Conservation (phyloP, 2,797 vertebrate species). For the Otolemur crassicaudatus region DNA sequence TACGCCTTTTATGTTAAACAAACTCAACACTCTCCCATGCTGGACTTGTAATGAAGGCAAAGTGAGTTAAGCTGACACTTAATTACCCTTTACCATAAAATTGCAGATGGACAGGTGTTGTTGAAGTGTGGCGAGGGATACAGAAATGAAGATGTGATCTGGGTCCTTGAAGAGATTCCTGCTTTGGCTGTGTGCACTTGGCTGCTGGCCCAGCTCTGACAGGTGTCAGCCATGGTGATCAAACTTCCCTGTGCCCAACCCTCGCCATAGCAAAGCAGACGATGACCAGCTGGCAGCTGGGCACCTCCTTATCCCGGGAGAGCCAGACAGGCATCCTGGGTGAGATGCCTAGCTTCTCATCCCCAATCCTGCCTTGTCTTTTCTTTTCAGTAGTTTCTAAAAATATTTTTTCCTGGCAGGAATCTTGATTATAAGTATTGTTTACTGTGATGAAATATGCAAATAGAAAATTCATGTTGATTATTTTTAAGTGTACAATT, state of each 20-base stretch:
- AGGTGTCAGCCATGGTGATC: background rate
- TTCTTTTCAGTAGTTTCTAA: background rate
- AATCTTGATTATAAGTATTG: background rate
- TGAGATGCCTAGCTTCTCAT: fast-evolving
- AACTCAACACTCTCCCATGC: background rate
- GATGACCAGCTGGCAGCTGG: background rate
- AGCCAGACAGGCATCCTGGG: too few relatives aligned
- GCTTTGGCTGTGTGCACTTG: background rate
- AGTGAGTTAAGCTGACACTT: background rate
- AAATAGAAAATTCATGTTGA: background rate
- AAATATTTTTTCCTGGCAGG: background rate
- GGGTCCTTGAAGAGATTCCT: too few relatives aligned
- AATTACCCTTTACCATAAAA: background rate
- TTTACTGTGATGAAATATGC: background rate
- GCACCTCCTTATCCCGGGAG: background rate
- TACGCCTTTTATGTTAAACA: background rate
- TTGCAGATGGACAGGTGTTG: fast-evolving
- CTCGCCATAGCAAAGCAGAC: background rate
- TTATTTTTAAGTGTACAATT: background rate
- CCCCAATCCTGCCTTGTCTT: too few relatives aligned
- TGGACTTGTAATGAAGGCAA: background rate
- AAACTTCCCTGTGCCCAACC: background rate
- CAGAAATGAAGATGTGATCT: too few relatives aligned
- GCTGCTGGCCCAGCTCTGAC: background rate
- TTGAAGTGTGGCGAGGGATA: fast-evolving